Evolutionary conservation across 2,888 invertebrate species (phyloP), one percentile per base, ranked within the genome.

Genomic region (Napeogenes inachia): DNA sequence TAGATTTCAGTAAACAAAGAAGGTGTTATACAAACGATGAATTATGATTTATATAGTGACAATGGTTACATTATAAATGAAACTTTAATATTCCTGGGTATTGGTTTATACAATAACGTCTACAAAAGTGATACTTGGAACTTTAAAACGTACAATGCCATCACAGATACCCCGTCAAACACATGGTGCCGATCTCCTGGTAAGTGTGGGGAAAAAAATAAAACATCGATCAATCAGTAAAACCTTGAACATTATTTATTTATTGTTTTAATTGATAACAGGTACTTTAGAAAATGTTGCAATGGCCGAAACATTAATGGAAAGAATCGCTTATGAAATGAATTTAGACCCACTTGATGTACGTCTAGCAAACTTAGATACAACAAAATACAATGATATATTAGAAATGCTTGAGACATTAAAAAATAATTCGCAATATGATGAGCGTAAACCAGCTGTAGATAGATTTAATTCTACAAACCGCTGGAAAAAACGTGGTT

Each of bases 401-500:
- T 54, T 78, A 71, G 81, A 87, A 45, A 79, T 92, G 76, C 74
- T 92, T 4, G 78, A 88, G 3, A 88, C 90, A 38, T 68, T 92
- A 54, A 83, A 82, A 65, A 77, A 73, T 60, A 81, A 82, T 21
- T 71, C 85, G 0, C 83, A 92, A 46, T 92, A 86, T 67, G 80
- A 91, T 0, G 13, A 92, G 87, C 65, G 79, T 80, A 60, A 91
- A 89, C 45, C 87, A 1, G 59, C 42, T 46, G 67, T 94, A 3
- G 83, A 90, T n/a, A 76, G 82, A 5, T 94, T 93, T 74, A 96
- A 96, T 73, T 84, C 85, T 69, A 90, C 91, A 59, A 96, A 96
- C 81, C 72, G 84, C 42, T 97, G 97, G 96, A 95, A 92, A 73
- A 97, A 97, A 77, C 92, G 92, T 45, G 97, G 95, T 0, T 81